phyloP scores from a whole-genome alignment of 2,888 invertebrate species.

The Lissonota sp. region DNA sequence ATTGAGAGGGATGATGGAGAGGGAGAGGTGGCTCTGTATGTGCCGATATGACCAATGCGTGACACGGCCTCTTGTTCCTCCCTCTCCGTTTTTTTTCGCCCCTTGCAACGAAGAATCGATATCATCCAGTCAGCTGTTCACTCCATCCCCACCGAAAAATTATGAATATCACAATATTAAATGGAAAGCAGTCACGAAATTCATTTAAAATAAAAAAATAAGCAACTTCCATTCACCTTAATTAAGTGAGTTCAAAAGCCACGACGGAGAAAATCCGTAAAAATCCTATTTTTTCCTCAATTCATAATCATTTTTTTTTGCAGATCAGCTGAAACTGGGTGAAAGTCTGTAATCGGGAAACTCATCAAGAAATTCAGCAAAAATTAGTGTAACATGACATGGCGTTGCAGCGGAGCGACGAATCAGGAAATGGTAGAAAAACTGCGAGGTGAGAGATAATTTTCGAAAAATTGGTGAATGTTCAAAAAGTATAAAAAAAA shows the following conservation, averaged over 20 bases:
- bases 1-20: not conserved
- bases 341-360: not conserved
- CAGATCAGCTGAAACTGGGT: constrained; percentile 24
- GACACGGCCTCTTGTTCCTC: not conserved
- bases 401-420: constrained; percentile 94
- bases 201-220: not conserved
- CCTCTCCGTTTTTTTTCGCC: not conserved
- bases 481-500: too few relatives aligned
- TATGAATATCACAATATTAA: constrained; percentile 21
- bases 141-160: constrained; percentile 30
- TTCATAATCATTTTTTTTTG: constrained; percentile 5
- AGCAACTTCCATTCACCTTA: not conserved
- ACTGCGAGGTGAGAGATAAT: constrained; percentile 88
- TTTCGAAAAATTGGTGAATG: not conserved
- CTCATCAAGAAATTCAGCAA: too few relatives aligned
- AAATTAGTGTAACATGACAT: constrained; percentile 89
- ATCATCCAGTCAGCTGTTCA: constrained; percentile 67
- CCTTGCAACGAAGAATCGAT: constrained; percentile 62
- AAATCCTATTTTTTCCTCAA: not conserved
- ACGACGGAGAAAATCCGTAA: not conserved
- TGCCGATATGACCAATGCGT: constrained; percentile 20
- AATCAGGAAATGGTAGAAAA: constrained; percentile 93
- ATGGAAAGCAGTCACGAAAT: not conserved
- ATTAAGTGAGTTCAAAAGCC: not conserved
- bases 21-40: constrained; percentile 31